Evolutionary conservation across 2,113 vertebrate species (phyloP), one percentile per base, ranked within the genome.

Genomic region (Gavia stellata): DNA sequence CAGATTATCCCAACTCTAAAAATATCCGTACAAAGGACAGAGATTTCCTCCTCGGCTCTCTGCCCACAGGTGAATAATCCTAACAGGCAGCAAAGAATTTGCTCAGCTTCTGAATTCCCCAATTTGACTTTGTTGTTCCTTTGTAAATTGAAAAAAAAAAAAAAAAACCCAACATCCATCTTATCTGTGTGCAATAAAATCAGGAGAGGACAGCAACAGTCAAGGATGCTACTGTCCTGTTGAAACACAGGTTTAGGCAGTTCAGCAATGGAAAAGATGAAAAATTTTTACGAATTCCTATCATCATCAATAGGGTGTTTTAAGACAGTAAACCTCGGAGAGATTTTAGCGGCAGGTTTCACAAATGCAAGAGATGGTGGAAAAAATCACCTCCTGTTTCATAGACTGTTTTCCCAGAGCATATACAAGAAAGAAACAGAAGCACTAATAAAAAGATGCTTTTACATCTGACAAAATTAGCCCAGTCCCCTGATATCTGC

Each of bases 1-100:
- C 2, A 1, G 3, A 24, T 88, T 14, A 45, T 15, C 53, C 58
- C 63, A 42, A 1, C 33, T 55, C 13, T 12, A 61, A 0, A 1
- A 50, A 15, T 34, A 40, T 0, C 3, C 10, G 0, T 53, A 56
- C 29, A 34, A 73, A 47, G 15, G 31, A 47, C 1, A 25, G 28
- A 42, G 17, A 21, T 70, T 86, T 25, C 68, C 4, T 31, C 34
- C 62, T 92, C 1, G 1, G 10, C 6, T 49, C 49, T 42, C 42
- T 82, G 53, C 10, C 18, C 17, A 8, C 4, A 2, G 0, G 12
- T 23, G 55, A 62, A 23, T 38, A 31, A 33, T 10, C 29, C 21
- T 12, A 73, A 61, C 17, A 88, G 56, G 40, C 31, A 94, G 53
- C 14, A 55, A 72, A 83, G 25, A 38, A 34, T 72, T 63, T 20